Evolutionary conservation across 1,140 invertebrate species (phyloP), one percentile per base, ranked within the genome.

Genomic region (Mercenaria mercenaria): DNA sequence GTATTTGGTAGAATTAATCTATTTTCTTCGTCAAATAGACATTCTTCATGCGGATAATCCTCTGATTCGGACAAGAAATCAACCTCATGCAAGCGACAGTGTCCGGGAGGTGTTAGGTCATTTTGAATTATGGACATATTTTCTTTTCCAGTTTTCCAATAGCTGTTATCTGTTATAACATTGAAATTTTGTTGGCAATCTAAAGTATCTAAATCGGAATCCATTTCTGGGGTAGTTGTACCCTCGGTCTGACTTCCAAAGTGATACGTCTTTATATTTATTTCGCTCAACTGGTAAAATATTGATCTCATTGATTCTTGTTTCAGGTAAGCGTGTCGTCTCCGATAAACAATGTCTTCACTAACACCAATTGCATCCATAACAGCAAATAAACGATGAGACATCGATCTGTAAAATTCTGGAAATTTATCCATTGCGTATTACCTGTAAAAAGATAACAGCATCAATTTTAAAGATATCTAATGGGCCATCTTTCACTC

Each of bases 341-440:
- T 61, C 34, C 23, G n/a, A 2, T 0, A 10, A 13, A 80, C 39
- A 13, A 43, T n/a, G 32, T 80, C 29, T n/a, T n/a, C 39, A 23
- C 41, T 61, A 29, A 69, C 80, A 47, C 86, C 74, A 69, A 67
- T 76, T 79, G 61, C 47, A 32, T 47, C 23, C 23, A 20, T 37
- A 64, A 59, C 41, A 47, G 76, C 86, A 6, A 15, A 47, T 15
- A 47, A 15, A 47, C 43, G 43, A 15, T 47, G 6, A 47, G 43
- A 47, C 43, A 47, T 47, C 43, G 43, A 47, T 47, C 15, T 47
- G 43, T 47, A 47, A 47, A 47, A 47, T 6, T 8, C 43, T 6
- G 43, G 43, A 47, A 47, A 6, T 47, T 47, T 47, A 47, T 47
- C 43, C 43, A 47, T 47, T 6, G 43, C n/a, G n/a, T n/a, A n/a